Evolutionary conservation across 2,888 invertebrate genomes (phyloP), one percentile per base, ranked within the genome.

Genomic region (Parascotia fuliginaria): DNA sequence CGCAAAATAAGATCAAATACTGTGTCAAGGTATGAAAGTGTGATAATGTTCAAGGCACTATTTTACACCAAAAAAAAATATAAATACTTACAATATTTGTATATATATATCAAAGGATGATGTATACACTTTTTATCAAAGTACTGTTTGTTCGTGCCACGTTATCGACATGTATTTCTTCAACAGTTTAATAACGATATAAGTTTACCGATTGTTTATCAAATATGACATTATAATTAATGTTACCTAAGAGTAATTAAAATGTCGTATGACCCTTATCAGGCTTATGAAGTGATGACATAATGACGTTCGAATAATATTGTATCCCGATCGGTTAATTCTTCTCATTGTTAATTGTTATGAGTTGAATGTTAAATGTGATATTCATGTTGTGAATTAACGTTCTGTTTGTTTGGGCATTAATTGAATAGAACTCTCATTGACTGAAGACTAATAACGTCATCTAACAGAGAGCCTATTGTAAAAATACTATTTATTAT

Each of bases 261-360:
- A 71, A 74, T 70, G 40, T 52, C 55, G 49, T 56, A 50, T 43
- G 55, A 65, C 67, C 66, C 72, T 70, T 65, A 60, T 64, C 63
- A 50, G 28, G 41, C 28, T 54, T 50, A 46, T 46, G 45, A 52
- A 57, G 48, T 45, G 53, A 36, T 47, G 50, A 39, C 45, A 41
- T 46, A 34, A 31, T 36, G 38, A 33, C 42, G 42, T 53, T 42
- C 0, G 9, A 11, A 32, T 24, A 16, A 38, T 41, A 39, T 27
- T 41, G 13, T 6, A 29, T 31, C 19, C 9, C n/a, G 12, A n/a
- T 22, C 14, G 28, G 41, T 42, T 42, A 38, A 44, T 56, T 44
- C 16, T 22, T 16, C 33, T 13, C 14, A 29, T 14, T 36, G 15
- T 49, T 11, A 19, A n/a, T 14, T n/a, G n/a, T n/a, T 13, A 34